Evolutionary conservation across 2,113 vertebrate species (phyloP).

Genomic region (Agelaius phoeniceus): DNA sequence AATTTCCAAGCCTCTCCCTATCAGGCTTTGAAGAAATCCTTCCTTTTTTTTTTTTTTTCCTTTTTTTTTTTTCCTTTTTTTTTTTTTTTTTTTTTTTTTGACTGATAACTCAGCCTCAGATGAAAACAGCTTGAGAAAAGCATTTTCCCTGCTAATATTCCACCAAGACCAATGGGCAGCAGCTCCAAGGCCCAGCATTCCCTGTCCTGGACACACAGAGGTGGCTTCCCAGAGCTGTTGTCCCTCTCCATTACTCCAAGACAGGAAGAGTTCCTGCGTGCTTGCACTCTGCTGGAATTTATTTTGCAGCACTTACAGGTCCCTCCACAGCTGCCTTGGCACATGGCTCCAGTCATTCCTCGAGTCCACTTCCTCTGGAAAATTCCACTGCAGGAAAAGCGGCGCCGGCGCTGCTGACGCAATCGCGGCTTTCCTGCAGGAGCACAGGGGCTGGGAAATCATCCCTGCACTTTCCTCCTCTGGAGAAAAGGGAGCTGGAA

Average conservation of each 20-base stretch:
- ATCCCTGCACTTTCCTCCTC: background rate
- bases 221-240: background rate
- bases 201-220: accelerated
- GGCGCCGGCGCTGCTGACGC: background rate
- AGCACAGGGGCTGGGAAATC: background rate
- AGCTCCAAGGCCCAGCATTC: background rate
- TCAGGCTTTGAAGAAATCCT: constrained; percentile 47
- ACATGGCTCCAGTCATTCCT: constrained; percentile 2
- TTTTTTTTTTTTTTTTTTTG: accelerated
- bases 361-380: constrained; percentile 53
- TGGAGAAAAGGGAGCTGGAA: background rate
- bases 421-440: background rate
- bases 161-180: background rate
- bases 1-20: constrained; percentile 59
- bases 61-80: too few relatives aligned
- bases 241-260: background rate
- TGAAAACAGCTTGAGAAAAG: background rate
- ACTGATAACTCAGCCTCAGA: background rate
- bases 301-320: background rate
- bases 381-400: constrained; percentile 49
- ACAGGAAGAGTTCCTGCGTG: background rate
- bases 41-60: accelerated
- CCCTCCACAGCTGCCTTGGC: background rate
- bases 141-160: background rate
- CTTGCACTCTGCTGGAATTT: background rate